phyloP scores from a whole-genome alignment of 2,797 vertebrate species.

The Odontamblyopus lacepedii region DNA sequence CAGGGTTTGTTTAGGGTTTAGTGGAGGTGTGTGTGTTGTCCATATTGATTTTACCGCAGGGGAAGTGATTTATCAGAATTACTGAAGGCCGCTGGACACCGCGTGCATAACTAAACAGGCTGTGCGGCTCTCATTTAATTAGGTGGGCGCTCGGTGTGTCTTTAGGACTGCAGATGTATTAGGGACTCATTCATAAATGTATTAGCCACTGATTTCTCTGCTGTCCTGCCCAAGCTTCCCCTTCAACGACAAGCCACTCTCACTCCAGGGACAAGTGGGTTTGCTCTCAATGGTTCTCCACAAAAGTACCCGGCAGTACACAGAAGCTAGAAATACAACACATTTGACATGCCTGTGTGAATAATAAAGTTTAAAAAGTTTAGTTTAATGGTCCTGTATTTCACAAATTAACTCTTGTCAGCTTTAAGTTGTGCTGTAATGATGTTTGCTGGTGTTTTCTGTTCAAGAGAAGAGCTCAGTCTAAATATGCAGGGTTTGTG shows the following conservation, averaged over 20 bases:
- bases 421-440: no score
- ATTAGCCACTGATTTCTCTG: constrained; percentile 26
- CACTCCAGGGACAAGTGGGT: constrained; percentile 15
- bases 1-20: constrained; percentile 53
- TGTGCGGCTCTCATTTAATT: constrained; percentile 41
- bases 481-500: no score
- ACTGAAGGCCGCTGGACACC: constrained; percentile 53
- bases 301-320: constrained; percentile 2
- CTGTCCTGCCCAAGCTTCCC: constrained; percentile 18
- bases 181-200: constrained; percentile 33
- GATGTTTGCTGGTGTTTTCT: no score
- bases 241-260: constrained; percentile 9
- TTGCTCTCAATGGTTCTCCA: constrained; percentile 10
- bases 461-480: no score
- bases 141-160: constrained; percentile 27
- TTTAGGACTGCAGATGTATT: constrained; percentile 27
- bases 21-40: constrained; percentile 29
- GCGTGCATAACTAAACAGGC: constrained; percentile 58
- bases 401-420: no score
- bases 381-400: no score
- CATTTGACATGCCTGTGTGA: neutral
- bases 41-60: constrained; percentile 64
- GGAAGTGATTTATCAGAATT: constrained; percentile 65
- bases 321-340: neutral
- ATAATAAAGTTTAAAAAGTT: neutral